Evolutionary conservation across 2,888 invertebrate genomes (phyloP).

Genomic region (Trachelus troglodyta): DNA sequence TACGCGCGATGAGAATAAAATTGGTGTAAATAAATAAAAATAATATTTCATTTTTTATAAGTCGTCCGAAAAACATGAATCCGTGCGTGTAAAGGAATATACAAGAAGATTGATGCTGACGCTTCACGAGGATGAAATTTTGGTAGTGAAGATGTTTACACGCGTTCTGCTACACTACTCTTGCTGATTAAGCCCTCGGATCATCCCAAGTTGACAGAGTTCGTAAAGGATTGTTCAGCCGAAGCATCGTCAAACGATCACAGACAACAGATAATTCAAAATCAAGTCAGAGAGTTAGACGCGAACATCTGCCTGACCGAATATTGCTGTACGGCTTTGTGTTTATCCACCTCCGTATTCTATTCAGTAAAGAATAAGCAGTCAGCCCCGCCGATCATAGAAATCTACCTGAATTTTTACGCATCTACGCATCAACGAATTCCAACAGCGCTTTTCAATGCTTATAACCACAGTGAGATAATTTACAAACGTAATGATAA

Average conservation of each 20-base stretch:
- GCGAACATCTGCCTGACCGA: slow-evolving; percentile 45
- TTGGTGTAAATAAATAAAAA: background rate
- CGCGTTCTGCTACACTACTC: background rate
- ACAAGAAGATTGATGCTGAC: background rate
- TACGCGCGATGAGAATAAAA: background rate
- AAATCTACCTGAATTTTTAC: slow-evolving; percentile 35
- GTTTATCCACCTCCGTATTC: slow-evolving; percentile 29
- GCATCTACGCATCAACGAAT: slow-evolving; percentile 35
- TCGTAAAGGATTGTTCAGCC: background rate
- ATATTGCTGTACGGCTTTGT: slow-evolving; percentile 22
- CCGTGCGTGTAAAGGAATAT: background rate
- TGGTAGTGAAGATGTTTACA: background rate
- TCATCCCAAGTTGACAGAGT: slow-evolving; percentile 14
- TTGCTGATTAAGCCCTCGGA: background rate
- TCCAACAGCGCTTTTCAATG: slow-evolving; percentile 26
- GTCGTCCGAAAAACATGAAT: background rate
- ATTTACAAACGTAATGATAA: background rate
- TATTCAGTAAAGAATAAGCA: slow-evolving; percentile 17
- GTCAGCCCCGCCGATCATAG: slow-evolving; percentile 22
- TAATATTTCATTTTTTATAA: background rate
- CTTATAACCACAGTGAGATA: background rate
- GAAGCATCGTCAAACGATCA: slow-evolving; percentile 34
- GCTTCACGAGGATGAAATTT: background rate
- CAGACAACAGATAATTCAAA: slow-evolving; percentile 57
- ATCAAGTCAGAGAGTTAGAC: slow-evolving; percentile 63